Evolutionary conservation across 1,140 invertebrate genomes (phyloP).

Genomic region (Neoseiulus cucumeris): DNA sequence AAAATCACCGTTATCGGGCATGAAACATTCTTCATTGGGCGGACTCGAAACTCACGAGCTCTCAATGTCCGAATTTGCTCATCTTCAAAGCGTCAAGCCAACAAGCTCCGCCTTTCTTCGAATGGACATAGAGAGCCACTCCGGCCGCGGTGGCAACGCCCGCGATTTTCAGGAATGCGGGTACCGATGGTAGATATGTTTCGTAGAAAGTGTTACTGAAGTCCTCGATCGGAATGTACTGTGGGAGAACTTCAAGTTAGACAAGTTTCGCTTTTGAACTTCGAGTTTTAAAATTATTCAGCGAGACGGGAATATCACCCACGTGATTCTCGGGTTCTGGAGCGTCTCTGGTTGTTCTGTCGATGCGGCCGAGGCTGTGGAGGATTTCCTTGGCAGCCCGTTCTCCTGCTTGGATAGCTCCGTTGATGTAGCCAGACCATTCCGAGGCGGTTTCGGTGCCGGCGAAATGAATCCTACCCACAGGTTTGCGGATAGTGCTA

Average conservation of each 20-base stretch:
- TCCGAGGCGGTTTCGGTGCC: slow-evolving; percentile 31
- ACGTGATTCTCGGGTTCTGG: not conserved
- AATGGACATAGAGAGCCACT: not conserved
- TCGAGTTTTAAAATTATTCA: no score
- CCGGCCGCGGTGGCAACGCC: not conserved
- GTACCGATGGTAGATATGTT: slow-evolving; percentile 8
- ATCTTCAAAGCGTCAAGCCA: no score
- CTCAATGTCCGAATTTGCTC: no score
- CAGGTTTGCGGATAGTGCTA: slow-evolving; percentile 20
- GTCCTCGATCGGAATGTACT: slow-evolving; percentile 5
- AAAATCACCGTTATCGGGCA: no score
- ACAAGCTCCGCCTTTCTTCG: not conserved
- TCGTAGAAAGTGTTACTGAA: slow-evolving; percentile 9
- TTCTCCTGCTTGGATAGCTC: slow-evolving; percentile 30
- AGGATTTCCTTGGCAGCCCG: slow-evolving; percentile 28
- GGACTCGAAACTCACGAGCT: no score
- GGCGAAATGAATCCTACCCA: slow-evolving; percentile 28
- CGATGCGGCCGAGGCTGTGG: slow-evolving; percentile 17
- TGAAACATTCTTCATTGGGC: no score
- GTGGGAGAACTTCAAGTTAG: not conserved
- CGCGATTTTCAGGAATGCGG: not conserved
- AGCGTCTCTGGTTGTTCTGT: not conserved
- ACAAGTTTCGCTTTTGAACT: no score
- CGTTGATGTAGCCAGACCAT: slow-evolving; percentile 34
- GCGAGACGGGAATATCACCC: not conserved